Evolutionary conservation across 2,113 vertebrate species (phyloP).

Genomic region (Rhinopomastus cyanomelas): DNA sequence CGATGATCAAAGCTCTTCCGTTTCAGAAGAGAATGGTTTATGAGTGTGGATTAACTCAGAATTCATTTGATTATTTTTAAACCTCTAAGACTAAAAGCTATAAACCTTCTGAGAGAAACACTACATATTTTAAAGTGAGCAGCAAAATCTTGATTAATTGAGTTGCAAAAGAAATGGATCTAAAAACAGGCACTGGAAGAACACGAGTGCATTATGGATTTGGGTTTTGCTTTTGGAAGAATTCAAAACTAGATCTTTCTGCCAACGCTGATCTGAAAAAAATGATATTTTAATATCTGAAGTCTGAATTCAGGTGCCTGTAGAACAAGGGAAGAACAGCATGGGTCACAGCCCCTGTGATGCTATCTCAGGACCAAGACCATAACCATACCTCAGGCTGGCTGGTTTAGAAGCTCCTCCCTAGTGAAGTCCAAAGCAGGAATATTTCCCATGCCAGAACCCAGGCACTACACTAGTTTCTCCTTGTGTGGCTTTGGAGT

Average conservation of each 20-base stretch:
- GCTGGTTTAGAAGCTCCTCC: neutral
- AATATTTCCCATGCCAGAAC: neutral
- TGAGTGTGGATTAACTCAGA: conserved; percentile 41
- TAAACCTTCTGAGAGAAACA: conserved; percentile 32
- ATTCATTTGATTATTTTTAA: conserved; percentile 58
- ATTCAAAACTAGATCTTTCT: neutral
- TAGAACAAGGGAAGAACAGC: neutral
- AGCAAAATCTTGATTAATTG: conserved; percentile 47
- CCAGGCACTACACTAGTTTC: neutral
- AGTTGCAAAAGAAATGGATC: conserved; percentile 45
- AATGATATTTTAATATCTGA: neutral
- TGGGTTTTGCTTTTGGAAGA: conserved; percentile 10
- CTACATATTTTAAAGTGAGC: conserved; percentile 39
- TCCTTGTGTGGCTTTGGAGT: neutral
- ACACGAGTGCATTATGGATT: conserved; percentile 18
- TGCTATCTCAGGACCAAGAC: neutral
- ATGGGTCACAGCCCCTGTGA: neutral
- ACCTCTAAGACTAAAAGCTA: conserved; percentile 11
- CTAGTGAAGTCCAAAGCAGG: neutral
- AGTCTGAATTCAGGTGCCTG: neutral
- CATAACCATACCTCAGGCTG: neutral
- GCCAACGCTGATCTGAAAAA: neutral
- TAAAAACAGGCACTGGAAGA: conserved; percentile 34
- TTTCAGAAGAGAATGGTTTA: neutral
- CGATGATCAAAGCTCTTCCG: neutral